These are phyloP conservation scores for Oreochromis grahami DNA, from an alignment of 2,797 vertebrate genomes.

Conservation along the genomic window DNA sequence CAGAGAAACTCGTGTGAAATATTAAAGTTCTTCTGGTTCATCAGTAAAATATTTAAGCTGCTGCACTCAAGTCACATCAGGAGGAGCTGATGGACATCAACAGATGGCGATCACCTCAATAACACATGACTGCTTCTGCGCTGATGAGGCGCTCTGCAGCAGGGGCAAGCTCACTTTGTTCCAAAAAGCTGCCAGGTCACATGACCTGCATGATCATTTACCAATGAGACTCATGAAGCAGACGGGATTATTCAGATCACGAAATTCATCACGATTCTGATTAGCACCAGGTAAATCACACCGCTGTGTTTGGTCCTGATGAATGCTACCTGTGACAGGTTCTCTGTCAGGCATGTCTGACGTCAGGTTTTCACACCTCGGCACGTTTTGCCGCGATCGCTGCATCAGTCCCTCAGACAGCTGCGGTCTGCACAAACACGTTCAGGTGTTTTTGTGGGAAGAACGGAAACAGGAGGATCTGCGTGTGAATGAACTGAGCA, in stretches of 20 bases:
- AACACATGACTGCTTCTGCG: not conserved
- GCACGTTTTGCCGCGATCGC: not conserved
- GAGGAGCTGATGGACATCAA: not conserved
- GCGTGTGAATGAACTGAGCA: rapidly evolving
- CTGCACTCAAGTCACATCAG: not conserved
- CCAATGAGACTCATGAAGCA: not conserved
- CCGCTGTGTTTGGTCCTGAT: not conserved
- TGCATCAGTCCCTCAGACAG: not conserved
- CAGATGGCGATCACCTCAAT: not conserved
- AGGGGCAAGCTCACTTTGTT: not conserved
- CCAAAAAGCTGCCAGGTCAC: not conserved
- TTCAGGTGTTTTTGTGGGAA: not conserved
- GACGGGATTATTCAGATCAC: not conserved
- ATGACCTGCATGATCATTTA: not conserved
- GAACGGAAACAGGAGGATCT: not conserved
- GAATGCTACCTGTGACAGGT: not conserved
- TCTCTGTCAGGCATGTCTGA: not conserved
- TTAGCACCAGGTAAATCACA: not conserved
- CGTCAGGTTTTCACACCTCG: not conserved
- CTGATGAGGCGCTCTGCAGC: not conserved
- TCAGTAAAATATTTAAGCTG: constrained; percentile 21
- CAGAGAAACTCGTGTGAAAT: not conserved
- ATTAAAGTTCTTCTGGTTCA: not conserved
- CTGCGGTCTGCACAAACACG: not conserved
- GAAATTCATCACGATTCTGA: not conserved